Conservation (phyloP, 2,113 vertebrate species). For the Copsychus sechellarum region DNA sequence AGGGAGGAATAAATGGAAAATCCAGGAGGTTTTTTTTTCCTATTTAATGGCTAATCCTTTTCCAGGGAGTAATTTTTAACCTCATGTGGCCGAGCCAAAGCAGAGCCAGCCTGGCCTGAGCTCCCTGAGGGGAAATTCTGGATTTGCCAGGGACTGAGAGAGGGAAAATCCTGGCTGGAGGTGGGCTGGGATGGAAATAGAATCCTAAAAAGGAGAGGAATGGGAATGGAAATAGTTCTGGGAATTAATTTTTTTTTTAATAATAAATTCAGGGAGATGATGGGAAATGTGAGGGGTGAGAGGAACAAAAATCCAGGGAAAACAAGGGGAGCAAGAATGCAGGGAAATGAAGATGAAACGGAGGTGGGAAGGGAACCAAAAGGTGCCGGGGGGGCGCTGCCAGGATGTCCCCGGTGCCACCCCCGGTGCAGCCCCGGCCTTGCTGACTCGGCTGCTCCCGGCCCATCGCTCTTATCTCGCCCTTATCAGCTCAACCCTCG, state of each 20-base stretch:
- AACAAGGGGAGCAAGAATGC: neutral
- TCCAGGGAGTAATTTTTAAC: slow-evolving; percentile 11
- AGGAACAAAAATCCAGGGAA: neutral
- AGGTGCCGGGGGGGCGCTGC: neutral
- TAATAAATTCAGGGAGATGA: neutral
- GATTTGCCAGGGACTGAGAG: neutral
- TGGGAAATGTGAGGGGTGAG: neutral
- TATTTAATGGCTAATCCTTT: neutral
- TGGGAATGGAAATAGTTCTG: neutral
- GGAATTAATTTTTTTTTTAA: no score
- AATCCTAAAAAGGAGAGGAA: neutral
- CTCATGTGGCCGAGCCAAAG: neutral
- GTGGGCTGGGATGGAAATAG: neutral
- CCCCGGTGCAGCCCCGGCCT: neutral
- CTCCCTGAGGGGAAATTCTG: neutral
- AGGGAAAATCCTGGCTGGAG: accelerated
- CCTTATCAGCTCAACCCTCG: neutral
- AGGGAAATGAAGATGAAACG: accelerated
- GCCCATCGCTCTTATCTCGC: neutral
- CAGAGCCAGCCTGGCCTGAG: neutral
- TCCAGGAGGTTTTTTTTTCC: neutral
- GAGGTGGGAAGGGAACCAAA: neutral
- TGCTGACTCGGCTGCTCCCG: neutral
- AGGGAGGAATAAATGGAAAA: neutral
- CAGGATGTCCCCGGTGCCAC: neutral